These are phyloP conservation scores for Abrostola tripartita DNA, from an alignment of 2,888 invertebrate species.

Conservation along the genomic window DNA sequence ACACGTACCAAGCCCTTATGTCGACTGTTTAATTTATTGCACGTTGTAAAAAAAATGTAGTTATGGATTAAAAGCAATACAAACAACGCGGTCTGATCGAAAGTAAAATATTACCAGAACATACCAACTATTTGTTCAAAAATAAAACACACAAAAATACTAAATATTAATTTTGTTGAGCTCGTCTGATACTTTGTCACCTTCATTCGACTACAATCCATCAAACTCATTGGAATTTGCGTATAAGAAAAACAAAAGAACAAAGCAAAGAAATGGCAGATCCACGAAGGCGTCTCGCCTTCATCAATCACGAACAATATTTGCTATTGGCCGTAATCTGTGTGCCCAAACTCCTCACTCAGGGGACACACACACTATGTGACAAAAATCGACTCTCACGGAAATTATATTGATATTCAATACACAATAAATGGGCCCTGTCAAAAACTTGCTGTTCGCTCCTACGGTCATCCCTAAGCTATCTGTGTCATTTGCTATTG, in stretches of 20 bases:
- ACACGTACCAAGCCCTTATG: too few species aligned
- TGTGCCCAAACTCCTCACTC: conserved; percentile 83
- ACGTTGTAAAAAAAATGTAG: too few species aligned
- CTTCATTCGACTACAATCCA: conserved; percentile 46
- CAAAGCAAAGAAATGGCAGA: conserved; percentile 68
- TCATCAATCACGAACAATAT: conserved; percentile 84
- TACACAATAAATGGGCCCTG: conserved; percentile 88
- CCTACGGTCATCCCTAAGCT: conserved; percentile 89
- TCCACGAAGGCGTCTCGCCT: conserved; percentile 70
- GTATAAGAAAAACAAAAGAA: conserved; percentile 71
- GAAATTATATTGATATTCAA: conserved; percentile 89
- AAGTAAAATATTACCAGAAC: background rate
- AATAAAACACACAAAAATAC: conserved; percentile 28
- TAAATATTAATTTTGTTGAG: conserved; percentile 41
- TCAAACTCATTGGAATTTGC: conserved; percentile 53
- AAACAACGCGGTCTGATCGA: background rate
- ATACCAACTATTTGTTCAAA: conserved; percentile 18
- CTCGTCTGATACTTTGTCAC: conserved; percentile 46
- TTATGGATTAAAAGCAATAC: background rate
- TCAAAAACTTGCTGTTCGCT: conserved; percentile 89
- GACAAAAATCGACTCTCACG: conserved; percentile 87
- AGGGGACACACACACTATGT: conserved; percentile 80
- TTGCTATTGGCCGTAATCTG: conserved; percentile 86
- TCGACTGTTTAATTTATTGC: too few species aligned
- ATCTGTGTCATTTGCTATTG: conserved; percentile 88